Evolutionary conservation across 2,113 vertebrate species (phyloP), one percentile per base, ranked within the genome.

Genomic region (Pachycephala philippinensis): DNA sequence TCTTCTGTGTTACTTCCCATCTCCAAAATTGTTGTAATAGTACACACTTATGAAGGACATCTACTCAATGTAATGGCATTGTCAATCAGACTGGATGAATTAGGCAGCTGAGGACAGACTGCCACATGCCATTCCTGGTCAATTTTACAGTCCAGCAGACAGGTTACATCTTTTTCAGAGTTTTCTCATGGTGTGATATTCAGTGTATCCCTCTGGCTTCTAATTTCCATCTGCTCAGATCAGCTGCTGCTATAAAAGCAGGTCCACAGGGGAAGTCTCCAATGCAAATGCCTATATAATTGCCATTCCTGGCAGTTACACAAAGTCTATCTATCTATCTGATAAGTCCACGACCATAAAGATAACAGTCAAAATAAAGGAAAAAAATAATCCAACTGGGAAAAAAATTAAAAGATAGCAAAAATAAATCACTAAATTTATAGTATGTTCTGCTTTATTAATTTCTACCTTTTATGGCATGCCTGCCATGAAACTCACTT

Each of bases 221-320:
- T 92, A 84, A 93, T 84, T 90, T 93, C 81, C 91, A 86, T 92
- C 86, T 96, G 79, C 53, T 96, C 75, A 77, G 31, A 89, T 94
- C 84, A 89, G 45, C 68, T 91, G 80, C 47, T 91, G 33, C 45
- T 63, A 63, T 87, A 75, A 95, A 89, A 4, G 1, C 47, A 91
- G 64, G 42, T 65, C 64, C 69, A 63, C 42, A 84, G 69, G 81
- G 76, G 47, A 87, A 77, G 81, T 59, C 64, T 84, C 8, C 37
- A 65, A 30, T 50, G 64, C 20, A 87, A 95, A 89, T 74, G 33
- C 4, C 54, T 83, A 68, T 35, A n/a, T 35, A 91, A 91, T 65
- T 79, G 53, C 31, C 27, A 35, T 79, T 91, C 20, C 37, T 93
- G 37, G 45, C n/a, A 76, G 40, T 87, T 74, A 81, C 18, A 40